phyloP scores from a whole-genome alignment of 2,888 invertebrate species.

The Steinernema carpocapsae region DNA sequence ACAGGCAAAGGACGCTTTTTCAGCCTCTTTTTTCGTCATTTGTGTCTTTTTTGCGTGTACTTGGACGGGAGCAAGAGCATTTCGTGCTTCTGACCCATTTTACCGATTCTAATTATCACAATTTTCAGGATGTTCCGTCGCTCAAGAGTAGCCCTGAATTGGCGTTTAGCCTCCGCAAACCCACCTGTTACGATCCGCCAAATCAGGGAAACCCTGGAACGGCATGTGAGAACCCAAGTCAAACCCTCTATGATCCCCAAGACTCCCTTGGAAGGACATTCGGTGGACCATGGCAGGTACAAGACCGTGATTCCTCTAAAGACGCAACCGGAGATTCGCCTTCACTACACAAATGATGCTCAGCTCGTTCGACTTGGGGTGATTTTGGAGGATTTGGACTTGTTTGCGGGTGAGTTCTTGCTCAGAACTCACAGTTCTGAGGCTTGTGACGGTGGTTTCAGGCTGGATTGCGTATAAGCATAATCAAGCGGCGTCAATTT shows the following conservation, averaged over 20 bases:
- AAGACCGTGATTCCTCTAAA: constrained; percentile 43
- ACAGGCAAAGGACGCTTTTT: no score
- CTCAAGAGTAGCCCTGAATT: background rate
- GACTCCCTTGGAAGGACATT: background rate
- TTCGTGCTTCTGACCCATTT: no score
- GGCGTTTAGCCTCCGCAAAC: constrained; percentile 7
- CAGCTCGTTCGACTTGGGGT: constrained; percentile 76
- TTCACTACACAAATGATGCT: constrained; percentile 41
- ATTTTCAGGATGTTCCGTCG: constrained; percentile 9
- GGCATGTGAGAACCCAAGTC: background rate
- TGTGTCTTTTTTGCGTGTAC: no score
- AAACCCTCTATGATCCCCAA: background rate
- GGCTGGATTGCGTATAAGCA: constrained; percentile 78
- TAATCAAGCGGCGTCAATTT: constrained; percentile 68
- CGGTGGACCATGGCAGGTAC: constrained; percentile 12
- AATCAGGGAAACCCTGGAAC: background rate
- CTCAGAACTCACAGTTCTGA: background rate
- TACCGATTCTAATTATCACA: no score
- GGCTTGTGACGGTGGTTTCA: constrained; percentile 69
- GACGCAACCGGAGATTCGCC: constrained; percentile 40
- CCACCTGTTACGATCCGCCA: constrained; percentile 2
- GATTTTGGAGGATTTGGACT: constrained; percentile 80
- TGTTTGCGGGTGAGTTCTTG: constrained; percentile 76
- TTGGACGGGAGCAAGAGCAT: no score
- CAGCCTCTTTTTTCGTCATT: no score